Evolutionary conservation across 2,888 invertebrate species (phyloP).

Genomic region (Acronicta psi): DNA sequence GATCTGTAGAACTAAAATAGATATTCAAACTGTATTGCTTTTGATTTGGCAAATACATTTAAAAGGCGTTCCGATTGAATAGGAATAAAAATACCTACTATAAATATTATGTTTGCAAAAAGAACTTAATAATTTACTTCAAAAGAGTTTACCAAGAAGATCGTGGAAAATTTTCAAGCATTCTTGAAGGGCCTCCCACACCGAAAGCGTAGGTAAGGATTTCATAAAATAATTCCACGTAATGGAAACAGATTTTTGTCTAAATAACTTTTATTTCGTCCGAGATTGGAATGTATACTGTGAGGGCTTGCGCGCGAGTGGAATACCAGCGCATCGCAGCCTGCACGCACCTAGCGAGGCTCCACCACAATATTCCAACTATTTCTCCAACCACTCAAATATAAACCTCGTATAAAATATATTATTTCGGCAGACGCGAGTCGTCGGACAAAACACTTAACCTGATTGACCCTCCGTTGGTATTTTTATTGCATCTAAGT

Average conservation of each 20-base stretch:
- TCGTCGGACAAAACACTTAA: conserved; percentile 79
- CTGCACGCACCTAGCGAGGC: conserved; percentile 23
- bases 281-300: conserved; percentile 51
- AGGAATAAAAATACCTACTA: too few species aligned
- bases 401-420: conserved; percentile 78
- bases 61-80: too few species aligned
- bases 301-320: conserved; percentile 31
- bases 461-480: conserved; percentile 81
- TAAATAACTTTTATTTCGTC: conserved; percentile 47
- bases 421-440: conserved; percentile 70
- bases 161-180: background rate
- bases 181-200: conserved; percentile 4
- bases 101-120: too few species aligned
- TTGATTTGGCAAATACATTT: too few species aligned
- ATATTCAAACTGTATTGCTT: too few species aligned
- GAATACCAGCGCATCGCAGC: conserved; percentile 44
- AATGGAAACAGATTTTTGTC: conserved; percentile 46
- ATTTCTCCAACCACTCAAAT: conserved; percentile 73
- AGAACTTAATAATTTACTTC: too few species aligned
- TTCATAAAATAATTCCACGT: conserved; percentile 29
- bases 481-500: conserved; percentile 80
- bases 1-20: too few species aligned
- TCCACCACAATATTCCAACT: conserved; percentile 65
- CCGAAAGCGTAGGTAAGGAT: conserved; percentile 1
- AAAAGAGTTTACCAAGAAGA: too few species aligned